Conservation (phyloP, 2,888 invertebrate genomes). For the Drosophila bunnanda region DNA sequence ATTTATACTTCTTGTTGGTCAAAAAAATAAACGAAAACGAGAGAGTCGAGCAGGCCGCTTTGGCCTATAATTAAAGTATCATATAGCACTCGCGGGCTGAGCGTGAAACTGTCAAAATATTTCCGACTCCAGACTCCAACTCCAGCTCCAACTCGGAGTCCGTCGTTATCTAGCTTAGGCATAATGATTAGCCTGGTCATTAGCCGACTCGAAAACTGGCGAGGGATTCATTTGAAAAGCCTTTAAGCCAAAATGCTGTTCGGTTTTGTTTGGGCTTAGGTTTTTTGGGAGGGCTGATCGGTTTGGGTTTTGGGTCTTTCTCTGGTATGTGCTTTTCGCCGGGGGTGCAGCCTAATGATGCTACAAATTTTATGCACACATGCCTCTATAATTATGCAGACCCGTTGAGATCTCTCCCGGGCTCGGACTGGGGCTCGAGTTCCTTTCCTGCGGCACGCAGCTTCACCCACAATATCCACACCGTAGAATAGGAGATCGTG, state of each 20-base stretch:
- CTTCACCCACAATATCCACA: constrained; percentile 37
- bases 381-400: constrained; percentile 53
- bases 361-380: constrained; percentile 76
- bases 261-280: constrained; percentile 16
- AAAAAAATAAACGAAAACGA: constrained; percentile 15
- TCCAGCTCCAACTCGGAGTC: background rate
- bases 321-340: constrained; percentile 55
- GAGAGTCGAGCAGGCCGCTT: constrained; percentile 28
- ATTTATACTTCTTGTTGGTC: constrained; percentile 47
- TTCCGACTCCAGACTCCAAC: constrained; percentile 51
- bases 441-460: constrained; percentile 23
- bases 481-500: constrained; percentile 1
- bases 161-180: constrained; percentile 72
- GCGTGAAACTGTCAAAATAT: constrained; percentile 80
- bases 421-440: no score
- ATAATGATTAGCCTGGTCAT: constrained; percentile 80
- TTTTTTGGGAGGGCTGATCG: constrained; percentile 10
- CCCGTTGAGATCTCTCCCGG: constrained; percentile 33
- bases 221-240: constrained; percentile 76
- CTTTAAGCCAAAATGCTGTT: constrained; percentile 74
- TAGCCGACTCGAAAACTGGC: constrained; percentile 54
- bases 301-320: constrained; percentile 7
- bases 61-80: constrained; percentile 79
- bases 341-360: constrained; percentile 78
- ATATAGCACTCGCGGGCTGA: constrained; percentile 77